Base-by-base conservation (phyloP, 2,888 invertebrate species). In the Notodonta dromedarius region DNA sequence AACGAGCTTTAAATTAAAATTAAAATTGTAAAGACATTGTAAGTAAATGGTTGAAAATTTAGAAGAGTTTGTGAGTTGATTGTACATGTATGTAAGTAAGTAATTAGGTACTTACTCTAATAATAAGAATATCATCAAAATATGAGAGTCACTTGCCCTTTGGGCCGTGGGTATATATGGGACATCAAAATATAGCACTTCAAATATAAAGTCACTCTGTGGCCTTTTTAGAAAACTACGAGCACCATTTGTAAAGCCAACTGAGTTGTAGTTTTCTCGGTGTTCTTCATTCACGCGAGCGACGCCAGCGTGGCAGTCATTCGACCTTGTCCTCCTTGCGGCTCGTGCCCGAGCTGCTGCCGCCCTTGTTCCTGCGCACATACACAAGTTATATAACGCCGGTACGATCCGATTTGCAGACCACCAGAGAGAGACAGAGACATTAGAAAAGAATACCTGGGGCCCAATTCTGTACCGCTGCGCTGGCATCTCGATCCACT, bases 171-270 rank as follows among this genome's bases (percentile, higher is more conserved):
- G 9, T 2, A 50, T 50, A 50, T 50, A 16, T 50, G 35, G 9
- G 12, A 54, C 54, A 54, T 54, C n/a, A 54, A 54, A 54, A 54
- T 54, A 35, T 13, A 35, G 7, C 54, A 54, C 54, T 39, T 39
- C 39, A 13, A 14, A 14, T 7, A 35, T 54, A 39, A 11, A 32
- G 14, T 54, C 44, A 16, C 44, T 32, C 12, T 24, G 42, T 56
- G 56, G 56, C 32, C 24, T 46, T 42, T 56, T 11, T 8, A 8
- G 54, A 39, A 39, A 54, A 14, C 74, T 77, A 79, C 74, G 66
- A 72, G 76, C 84, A 80, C 83, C 84, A 84, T 70, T 62, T 71
- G 55, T 77, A 82, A 67, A 83, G 66, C 81, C 82, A 78, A 58
- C 63, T 65, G 40, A 74, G 64, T 59, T 64, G 71, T 66, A 72